Percentiles rank a stretch among this genome's conserved stretches.
These are phyloP conservation scores for Drosophila neocordata DNA, from an alignment of 1,140 invertebrate genomes.

Conservation along the genomic window DNA sequence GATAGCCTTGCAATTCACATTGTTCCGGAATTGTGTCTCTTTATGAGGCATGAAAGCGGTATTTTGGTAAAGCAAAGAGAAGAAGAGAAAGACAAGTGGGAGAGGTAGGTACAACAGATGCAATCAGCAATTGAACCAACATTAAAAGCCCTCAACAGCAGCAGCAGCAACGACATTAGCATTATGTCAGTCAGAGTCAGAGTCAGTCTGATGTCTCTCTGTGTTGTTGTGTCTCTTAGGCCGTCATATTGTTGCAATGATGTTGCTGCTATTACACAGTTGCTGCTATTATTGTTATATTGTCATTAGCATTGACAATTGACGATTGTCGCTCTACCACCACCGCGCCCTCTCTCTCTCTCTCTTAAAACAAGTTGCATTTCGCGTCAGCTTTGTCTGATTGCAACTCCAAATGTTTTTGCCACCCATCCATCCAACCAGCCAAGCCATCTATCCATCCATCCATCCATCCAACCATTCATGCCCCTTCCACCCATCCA, in stretches of 20 bases:
- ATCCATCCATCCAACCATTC: no score
- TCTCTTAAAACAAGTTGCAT: conserved; percentile 33
- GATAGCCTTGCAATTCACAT: conserved; percentile 37
- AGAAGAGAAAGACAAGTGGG: neutral
- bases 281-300: conserved; percentile 69
- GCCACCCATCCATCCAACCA: neutral
- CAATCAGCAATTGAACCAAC: conserved; percentile 41
- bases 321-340: conserved; percentile 7
- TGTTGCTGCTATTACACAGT: conserved; percentile 54
- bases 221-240: conserved; percentile 16
- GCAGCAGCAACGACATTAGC: conserved; percentile 50
- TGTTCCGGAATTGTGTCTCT: conserved; percentile 50
- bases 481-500: neutral
- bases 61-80: conserved; percentile 60
- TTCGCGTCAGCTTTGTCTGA: conserved; percentile 66
- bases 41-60: conserved; percentile 77
- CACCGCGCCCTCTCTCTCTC: neutral
- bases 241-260: conserved; percentile 69
- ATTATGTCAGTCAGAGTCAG: conserved; percentile 45
- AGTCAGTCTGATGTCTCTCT: conserved; percentile 3
- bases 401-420: conserved; percentile 49
- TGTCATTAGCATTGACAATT: conserved; percentile 63
- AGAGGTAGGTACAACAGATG: conserved; percentile 27
- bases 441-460: no score
- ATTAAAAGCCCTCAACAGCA: conserved; percentile 30